These are phyloP conservation scores for Andrena bicolor DNA, from an alignment of 2,888 invertebrate species.

Conservation along the genomic window DNA sequence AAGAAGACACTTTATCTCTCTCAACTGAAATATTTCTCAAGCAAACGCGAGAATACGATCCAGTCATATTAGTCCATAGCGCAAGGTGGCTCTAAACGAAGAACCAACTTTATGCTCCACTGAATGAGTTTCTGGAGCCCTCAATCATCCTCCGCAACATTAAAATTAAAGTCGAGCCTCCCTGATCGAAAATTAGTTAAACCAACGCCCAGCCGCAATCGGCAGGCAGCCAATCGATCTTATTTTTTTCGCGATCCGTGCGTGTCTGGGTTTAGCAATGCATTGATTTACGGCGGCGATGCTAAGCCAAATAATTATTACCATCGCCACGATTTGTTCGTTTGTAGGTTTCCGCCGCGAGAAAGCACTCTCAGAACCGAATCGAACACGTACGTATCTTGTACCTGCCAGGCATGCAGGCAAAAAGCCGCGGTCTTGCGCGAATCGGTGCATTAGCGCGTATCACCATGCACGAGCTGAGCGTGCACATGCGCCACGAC, in stretches of 20 bases:
- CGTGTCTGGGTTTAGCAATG: slow-evolving; percentile 3
- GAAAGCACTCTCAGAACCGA: slow-evolving; percentile 29
- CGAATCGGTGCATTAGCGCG: slow-evolving; percentile 60
- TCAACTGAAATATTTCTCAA: too few species aligned
- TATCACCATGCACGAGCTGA: slow-evolving; percentile 54
- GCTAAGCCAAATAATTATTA: slow-evolving; percentile 25
- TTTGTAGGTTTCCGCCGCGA: slow-evolving; percentile 16
- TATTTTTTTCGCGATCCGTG: background rate
- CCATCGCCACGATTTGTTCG: slow-evolving; percentile 37
- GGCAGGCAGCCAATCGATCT: slow-evolving; percentile 5
- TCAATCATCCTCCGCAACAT: too few species aligned
- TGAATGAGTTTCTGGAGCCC: too few species aligned
- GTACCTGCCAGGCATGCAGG: slow-evolving; percentile 49
- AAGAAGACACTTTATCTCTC: too few species aligned
- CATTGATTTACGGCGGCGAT: slow-evolving; percentile 10
- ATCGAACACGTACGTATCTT: slow-evolving; percentile 53
- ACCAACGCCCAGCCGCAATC: background rate
- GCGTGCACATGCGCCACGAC: slow-evolving; percentile 22
- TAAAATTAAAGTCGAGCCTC: too few species aligned
- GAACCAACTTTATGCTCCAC: too few species aligned
- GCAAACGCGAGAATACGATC: too few species aligned
- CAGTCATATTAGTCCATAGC: too few species aligned
- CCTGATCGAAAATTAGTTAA: background rate
- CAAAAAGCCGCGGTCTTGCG: slow-evolving; percentile 54
- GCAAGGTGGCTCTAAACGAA: too few species aligned